Conservation (phyloP, 2,113 vertebrate species). For the Microtus ochrogaster region DNA sequence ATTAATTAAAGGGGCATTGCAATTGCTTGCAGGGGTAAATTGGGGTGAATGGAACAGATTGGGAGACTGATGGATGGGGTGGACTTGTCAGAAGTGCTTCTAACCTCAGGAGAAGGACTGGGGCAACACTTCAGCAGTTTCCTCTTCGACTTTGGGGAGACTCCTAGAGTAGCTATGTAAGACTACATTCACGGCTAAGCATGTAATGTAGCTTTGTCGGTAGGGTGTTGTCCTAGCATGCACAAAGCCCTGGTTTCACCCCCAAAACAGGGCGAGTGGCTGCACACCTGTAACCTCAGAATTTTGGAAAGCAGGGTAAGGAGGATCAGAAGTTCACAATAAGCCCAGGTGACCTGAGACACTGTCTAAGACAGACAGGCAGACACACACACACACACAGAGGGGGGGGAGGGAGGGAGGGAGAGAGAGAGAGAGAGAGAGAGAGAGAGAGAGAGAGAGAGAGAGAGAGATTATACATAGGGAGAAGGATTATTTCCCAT, state of each 20-base stretch:
- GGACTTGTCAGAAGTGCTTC: slow-evolving; percentile 40
- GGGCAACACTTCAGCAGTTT: slow-evolving; percentile 28
- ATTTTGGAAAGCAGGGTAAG: neutral
- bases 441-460: neutral
- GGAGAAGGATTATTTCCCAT: neutral
- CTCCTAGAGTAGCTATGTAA: neutral
- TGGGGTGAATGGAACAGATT: slow-evolving; percentile 65
- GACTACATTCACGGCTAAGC: neutral
- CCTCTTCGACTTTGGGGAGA: neutral
- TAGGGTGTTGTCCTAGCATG: neutral
- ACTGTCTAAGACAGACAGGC: neutral
- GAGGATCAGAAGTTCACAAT: neutral
- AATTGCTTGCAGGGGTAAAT: slow-evolving; percentile 68
- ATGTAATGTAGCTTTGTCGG: no score
- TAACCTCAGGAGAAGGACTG: slow-evolving; percentile 33
- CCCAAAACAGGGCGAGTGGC: neutral
- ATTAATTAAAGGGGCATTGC: slow-evolving; percentile 70
- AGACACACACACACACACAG: neutral
- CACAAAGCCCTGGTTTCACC: neutral
- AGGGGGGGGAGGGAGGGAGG: no score
- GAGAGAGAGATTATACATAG: neutral
- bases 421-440: neutral
- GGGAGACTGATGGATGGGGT: slow-evolving; percentile 15
- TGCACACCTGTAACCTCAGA: neutral
- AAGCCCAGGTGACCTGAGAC: neutral